Conservation (phyloP, 2,113 vertebrate species). For the Illadopsis cleaveri region DNA sequence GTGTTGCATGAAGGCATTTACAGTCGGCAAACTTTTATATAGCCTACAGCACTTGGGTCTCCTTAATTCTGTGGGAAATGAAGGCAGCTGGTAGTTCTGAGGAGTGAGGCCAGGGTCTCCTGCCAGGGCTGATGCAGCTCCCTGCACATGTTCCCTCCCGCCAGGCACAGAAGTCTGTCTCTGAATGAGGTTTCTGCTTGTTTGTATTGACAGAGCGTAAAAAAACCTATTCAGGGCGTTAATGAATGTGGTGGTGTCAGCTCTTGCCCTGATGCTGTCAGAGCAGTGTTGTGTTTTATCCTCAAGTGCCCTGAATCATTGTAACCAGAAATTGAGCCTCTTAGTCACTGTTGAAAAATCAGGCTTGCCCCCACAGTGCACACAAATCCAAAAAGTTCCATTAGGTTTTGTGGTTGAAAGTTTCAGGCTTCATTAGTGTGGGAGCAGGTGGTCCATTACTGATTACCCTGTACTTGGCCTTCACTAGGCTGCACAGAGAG, state of each 20-base stretch:
- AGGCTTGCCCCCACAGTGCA: not conserved
- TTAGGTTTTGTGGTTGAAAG: not conserved
- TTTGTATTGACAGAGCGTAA: not conserved
- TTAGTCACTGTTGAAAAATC: not conserved
- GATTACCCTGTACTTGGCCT: not conserved
- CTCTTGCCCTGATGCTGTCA: not conserved
- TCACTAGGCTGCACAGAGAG: not conserved
- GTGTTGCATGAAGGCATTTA: not conserved
- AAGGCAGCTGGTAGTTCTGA: not conserved
- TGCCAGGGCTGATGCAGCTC: not conserved
- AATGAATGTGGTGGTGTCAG: not conserved
- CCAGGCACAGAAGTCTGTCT: not conserved
- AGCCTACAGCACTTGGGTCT: slow-evolving; percentile 5
- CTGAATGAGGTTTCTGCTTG: slow-evolving; percentile 4
- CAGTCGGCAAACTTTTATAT: not conserved
- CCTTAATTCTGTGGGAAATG: not conserved
- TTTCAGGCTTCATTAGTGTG: not conserved
- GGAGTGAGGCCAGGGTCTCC: not conserved
- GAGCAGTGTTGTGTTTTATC: not conserved
- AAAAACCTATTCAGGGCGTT: not conserved
- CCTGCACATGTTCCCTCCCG: not conserved
- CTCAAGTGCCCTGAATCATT: not conserved
- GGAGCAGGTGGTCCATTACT: not conserved
- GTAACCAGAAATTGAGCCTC: not conserved
- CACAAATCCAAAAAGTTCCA: not conserved